These are phyloP conservation scores for Latrodectus geometricus DNA, from an alignment of 1,140 invertebrate species.

Conservation along the genomic window DNA sequence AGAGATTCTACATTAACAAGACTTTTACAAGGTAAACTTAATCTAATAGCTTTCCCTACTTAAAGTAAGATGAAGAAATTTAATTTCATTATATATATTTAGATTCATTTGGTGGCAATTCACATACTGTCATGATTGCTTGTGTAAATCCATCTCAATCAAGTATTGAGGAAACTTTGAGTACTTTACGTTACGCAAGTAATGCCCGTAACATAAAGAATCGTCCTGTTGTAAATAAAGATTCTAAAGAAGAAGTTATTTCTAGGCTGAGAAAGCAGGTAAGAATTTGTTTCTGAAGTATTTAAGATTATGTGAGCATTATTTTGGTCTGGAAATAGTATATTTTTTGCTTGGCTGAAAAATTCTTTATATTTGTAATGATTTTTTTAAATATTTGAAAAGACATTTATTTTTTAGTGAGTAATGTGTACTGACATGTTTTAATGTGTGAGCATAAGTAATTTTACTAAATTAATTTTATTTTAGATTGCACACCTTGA, in stretches of 20 bases:
- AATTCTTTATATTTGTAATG: no score
- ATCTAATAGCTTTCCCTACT: not conserved
- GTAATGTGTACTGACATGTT: no score
- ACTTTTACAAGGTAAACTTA: constrained; percentile 87
- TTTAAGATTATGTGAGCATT: no score
- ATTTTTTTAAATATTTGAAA: no score
- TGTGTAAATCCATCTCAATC: constrained; percentile 72
- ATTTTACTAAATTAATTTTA: no score
- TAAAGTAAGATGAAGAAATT: not conserved
- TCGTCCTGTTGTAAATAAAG: constrained; percentile 97
- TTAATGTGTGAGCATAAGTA: no score
- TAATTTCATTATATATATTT: constrained; percentile 67
- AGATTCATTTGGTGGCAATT: constrained; percentile 74
- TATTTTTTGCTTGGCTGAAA: no score
- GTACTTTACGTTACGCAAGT: constrained; percentile 81
- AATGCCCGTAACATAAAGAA: constrained; percentile 99
- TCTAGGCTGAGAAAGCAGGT: no score
- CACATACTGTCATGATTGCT: constrained; percentile 75
- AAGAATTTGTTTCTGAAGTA: no score
- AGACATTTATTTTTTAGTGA: no score
- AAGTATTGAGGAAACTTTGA: constrained; percentile 72
- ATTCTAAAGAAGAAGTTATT: constrained; percentile 80
- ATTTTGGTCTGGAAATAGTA: no score
- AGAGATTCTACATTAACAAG: constrained; percentile 74
- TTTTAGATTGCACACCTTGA: no score